Conservation (phyloP, 2,888 invertebrate genomes). For the Hypercompe scribonia region DNA sequence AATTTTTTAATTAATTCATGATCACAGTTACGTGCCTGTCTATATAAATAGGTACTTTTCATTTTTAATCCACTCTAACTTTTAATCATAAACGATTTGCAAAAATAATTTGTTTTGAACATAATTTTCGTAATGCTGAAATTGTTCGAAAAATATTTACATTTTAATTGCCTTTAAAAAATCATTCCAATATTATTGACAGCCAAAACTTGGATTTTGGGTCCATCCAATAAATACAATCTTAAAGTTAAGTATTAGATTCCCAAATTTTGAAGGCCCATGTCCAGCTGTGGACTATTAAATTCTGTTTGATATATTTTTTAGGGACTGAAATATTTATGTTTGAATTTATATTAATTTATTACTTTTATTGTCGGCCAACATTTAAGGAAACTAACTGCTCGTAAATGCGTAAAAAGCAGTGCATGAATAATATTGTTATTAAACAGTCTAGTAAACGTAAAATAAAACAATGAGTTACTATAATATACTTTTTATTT, state of each 20-base stretch:
- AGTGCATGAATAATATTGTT: neutral
- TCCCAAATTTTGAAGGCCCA: too few relatives aligned
- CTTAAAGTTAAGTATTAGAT: too few relatives aligned
- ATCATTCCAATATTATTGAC: neutral
- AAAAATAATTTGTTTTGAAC: neutral
- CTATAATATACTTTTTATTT: conserved; percentile 28
- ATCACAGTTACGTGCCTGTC: neutral
- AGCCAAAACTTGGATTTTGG: too few relatives aligned
- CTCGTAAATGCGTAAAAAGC: too few relatives aligned
- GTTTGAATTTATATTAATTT: too few relatives aligned
- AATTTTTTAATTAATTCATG: neutral
- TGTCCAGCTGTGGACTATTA: too few relatives aligned
- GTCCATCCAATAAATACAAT: too few relatives aligned
- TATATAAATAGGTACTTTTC: too few relatives aligned
- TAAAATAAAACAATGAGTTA: conserved; percentile 9
- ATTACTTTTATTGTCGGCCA: neutral
- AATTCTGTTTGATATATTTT: too few relatives aligned
- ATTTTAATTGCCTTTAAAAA: neutral
- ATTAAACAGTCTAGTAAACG: neutral
- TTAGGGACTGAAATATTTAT: too few relatives aligned
- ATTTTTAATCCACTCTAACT: too few relatives aligned
- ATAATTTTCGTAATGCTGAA: neutral
- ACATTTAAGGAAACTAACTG: neutral
- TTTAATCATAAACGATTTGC: too few relatives aligned
- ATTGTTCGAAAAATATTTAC: neutral